phyloP scores from a whole-genome alignment of 2,797 vertebrate genomes.

The Enteromius thamalakanensis region DNA sequence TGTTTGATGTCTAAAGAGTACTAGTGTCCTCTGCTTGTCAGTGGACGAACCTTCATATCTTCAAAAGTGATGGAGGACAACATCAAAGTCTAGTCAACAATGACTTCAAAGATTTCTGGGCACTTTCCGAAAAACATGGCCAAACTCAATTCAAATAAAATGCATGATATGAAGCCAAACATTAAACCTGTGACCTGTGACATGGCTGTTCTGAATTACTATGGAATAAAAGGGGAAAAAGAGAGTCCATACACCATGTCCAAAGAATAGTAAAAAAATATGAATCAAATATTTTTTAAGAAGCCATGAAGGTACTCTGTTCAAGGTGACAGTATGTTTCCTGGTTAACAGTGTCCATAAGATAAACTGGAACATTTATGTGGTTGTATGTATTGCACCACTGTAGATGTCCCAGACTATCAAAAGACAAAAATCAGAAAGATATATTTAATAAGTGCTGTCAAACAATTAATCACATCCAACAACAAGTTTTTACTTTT shows the following conservation, averaged over 20 bases:
- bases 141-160: background rate
- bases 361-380: too few relatives aligned
- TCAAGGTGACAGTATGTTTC: too few relatives aligned
- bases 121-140: constrained; percentile 22
- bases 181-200: background rate
- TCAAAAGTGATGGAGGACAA: constrained; percentile 51
- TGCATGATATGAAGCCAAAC: constrained; percentile 5
- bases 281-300: background rate
- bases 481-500: too few relatives aligned
- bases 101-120: constrained; percentile 42
- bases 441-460: too few relatives aligned
- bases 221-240: background rate
- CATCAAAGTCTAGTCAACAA: constrained; percentile 53
- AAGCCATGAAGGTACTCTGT: background rate
- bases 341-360: too few relatives aligned
- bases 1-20: constrained; percentile 39
- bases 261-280: constrained; percentile 6
- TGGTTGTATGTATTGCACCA: too few relatives aligned
- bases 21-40: constrained; percentile 52
- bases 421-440: too few relatives aligned
- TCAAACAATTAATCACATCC: too few relatives aligned
- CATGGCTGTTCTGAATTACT: background rate
- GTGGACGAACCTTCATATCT: constrained; percentile 33
- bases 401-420: too few relatives aligned
- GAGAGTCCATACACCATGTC: background rate